Evolutionary conservation across 30 jellyfish, hydroid and myxozoan genomes (phyloP), one percentile per base, ranked within the genome.

Genomic region (Cassiopea andromeda): DNA sequence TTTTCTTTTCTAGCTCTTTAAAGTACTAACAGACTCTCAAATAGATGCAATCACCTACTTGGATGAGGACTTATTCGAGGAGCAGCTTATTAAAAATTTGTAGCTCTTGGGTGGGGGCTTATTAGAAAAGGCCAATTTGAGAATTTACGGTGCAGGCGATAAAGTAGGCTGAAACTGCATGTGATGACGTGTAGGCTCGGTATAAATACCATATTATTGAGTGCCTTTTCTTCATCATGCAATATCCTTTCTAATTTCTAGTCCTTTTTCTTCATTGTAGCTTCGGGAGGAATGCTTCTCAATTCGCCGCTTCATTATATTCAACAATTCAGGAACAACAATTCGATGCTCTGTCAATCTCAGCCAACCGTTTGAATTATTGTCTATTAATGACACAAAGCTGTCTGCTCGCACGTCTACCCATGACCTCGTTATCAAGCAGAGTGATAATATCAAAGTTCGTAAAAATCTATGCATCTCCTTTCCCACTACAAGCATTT

Each of bases 271-370:
- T 66, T 75, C 47, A 1, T 82, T 44, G 6, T 49, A 83, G 91
- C 7, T 83, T 7, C 46, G n/a, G 6, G 66, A 83, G 27, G 85
- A 83, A 54, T 16, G 45, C 60, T 48, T 83, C 46, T 46, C 84
- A 46, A 12, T 60, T 38, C 83, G 91, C 48, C 47, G 91, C 19
- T 83, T 68, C 72, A 78, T 83, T 4, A 72, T 83, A 7, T 15
- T 61, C 7, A 83, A 83, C 91, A 71, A 83, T 48, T 83, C 84
- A 19, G 91, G 91, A 18, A 71, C 91, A 49, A 17, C 64, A 64
- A 44, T 83, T 4, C 91, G 70, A 38, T 83, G 75, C 72, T 46
- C 68, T 3, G 10, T 83, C 60, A 68, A 49, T 17, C 44, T 83
- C 12, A 27, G 60, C 50, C 77, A 83, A 8, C 91, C 91, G 44